Base-by-base conservation (phyloP, 2,888 invertebrate species). In the Odiellus spinosus region DNA sequence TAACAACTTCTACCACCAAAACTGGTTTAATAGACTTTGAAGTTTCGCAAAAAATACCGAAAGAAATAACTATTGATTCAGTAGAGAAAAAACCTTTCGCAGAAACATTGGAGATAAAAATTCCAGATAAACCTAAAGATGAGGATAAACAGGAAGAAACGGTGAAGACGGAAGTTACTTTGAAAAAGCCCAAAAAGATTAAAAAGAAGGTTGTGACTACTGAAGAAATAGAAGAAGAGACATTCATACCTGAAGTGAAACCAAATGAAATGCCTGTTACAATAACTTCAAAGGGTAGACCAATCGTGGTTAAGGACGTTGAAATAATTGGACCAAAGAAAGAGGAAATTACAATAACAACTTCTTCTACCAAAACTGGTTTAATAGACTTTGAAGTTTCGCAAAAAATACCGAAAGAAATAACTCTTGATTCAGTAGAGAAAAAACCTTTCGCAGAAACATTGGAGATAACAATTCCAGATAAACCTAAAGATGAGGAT, bases 361-460 rank as follows among this genome's bases (percentile, higher is more conserved):
- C 26, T 26, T 6, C 4, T 15, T 20, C 15, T 19, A 26, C 35
- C 19, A 18, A 4, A 6, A 33, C 14, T 12, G n/a, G 34, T 3
- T 36, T 21, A 18, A n/a, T 32, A 34, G 18, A 18, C 14, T 32
- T 12, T 6, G 32, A 43, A 32, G 43, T 19, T 32, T 6, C 34
- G 3, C 32, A 43, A 43, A 21, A 43, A 32, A 32, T 32, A 43
- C 26, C 32, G 32, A 38, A 38, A 18, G 38, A 42, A 19, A 21
- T 42, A 2, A 32, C 33, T 3, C 11, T 42, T n/a, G 42, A 32
- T 3, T 15, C 10, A 18, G 19, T 42, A 18, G 38, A 34, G 26
- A 11, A 48, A 20, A 48, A 48, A 48, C 47, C 47, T 4, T 47
- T 46, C n/a, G 21, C 19, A 18, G 17, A 8, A 40, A 33, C 40